Evolutionary conservation across 1,140 invertebrate genomes (phyloP), one percentile per base, ranked within the genome.

Genomic region (Portunus trituberculatus): DNA sequence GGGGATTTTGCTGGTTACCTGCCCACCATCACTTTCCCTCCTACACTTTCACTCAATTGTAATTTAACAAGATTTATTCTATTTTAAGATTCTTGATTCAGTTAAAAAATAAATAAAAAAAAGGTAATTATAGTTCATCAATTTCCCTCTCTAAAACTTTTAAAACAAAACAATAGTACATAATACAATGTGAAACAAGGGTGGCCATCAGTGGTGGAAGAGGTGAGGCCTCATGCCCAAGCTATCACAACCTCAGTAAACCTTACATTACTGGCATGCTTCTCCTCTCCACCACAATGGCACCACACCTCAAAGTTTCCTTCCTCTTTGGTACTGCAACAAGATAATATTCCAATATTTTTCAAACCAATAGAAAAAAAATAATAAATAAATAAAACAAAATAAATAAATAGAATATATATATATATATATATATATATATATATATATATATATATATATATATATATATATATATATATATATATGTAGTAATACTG

Each of bases 1-100:
- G 46, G 94, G 90, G 82, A n/a, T 31, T 25, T 86, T 92, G 89
- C 94, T 95, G 94, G 94, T 45, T n/a, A 87, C 88, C 82, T 88
- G 32, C 87, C 31, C 86, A 39, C 48, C 48, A 59, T 31, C 32
- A 76, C 39, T 20, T n/a, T 67, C 31, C 91, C 46, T 92, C 48
- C 59, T 16, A 92, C 91, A 76, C 16, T 76, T 29, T 25, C 59
- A 92, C 46, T 32, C 8, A 92, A 48, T 59, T 92, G 46, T 59
- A 59, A 67, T 16, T 92, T 3, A 31, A 46, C 45, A 90, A 90
- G n/a, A 90, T 39, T 16, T 20, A 16, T n/a, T 7, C 12, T 59
- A 59, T 59, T 10, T 59, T 76, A 76, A 76, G 20, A n/a, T 76
- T 76, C n/a, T 76, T 20, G 52, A 2, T 14, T 10, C 52, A 59